Evolutionary conservation across 2,113 vertebrate species (phyloP), one percentile per base, ranked within the genome.

Genomic region (Lonchura striata): DNA sequence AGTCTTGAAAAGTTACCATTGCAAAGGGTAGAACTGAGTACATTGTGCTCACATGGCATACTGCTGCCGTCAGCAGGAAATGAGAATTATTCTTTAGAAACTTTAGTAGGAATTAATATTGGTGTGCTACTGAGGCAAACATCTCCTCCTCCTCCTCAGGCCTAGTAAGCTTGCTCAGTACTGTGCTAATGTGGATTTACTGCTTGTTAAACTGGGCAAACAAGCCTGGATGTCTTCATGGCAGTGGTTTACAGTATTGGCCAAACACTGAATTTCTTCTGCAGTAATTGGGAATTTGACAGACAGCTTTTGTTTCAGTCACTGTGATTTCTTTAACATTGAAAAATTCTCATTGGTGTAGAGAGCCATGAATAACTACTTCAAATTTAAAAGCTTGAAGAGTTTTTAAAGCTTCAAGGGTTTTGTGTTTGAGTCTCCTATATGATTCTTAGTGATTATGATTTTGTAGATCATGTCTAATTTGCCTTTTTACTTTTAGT

Each of bases 271-370:
- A 66, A 81, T 86, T 90, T 86, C 80, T 71, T 92, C 78, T 70
- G 56, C 80, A 64, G 79, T 94, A 86, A 83, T 81, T 90, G 94
- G 27, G 30, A 47, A 54, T 83, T 92, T 95, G 96, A 97, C 33
- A 44, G 94, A 59, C 91, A 83, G 37, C 86, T 88, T 96, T 90
- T 95, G 68, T 81, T 90, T 70, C 2, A 3, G 79, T 63, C 68
- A 33, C 61, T 94, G 57, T 79, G 89, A 76, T 30, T 85, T 72
- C 74, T 90, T 93, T 77, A 90, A 69, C 21, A 1, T 24, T 57
- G 95, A 72, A 82, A 88, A 92, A 60, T 47, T 70, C 52, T 49
- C 69, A 57, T 33, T 78, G 57, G 30, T 54, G 24, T 54, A 76
- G 57, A 89, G 41, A 82, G 49, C 46, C 41, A 6, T 42, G 83